Conservation (phyloP, 2,113 vertebrate species). For the Charina bottae region DNA sequence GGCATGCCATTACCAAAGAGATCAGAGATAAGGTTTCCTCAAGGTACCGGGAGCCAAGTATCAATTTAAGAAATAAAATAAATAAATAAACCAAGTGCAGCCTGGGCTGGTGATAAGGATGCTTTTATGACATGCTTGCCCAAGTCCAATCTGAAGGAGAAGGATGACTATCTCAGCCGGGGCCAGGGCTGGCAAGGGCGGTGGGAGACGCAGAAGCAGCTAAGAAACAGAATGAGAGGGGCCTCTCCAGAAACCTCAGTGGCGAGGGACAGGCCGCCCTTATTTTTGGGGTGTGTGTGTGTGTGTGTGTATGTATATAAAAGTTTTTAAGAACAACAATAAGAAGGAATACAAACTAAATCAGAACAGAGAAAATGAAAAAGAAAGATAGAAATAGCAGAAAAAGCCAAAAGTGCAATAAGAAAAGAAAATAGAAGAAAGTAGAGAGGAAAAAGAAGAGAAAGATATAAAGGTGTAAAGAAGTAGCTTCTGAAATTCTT, state of each 20-base stretch:
- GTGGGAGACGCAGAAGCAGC: no score
- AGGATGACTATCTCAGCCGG: constrained; percentile 7
- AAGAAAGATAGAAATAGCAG: no score
- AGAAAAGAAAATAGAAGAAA: no score
- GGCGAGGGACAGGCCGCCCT: neutral
- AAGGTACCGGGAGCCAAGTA: constrained; percentile 43
- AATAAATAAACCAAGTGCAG: constrained; percentile 29
- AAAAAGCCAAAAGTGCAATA: no score
- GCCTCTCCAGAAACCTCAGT: neutral
- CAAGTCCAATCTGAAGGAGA: neutral
- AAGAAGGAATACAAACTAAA: no score
- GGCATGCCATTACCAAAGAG: constrained; percentile 75
- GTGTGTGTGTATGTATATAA: neutral
- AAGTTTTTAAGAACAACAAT: no score
- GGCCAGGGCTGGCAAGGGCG: neutral
- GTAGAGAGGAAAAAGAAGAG: no score
- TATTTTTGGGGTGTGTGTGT: neutral
- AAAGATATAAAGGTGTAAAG: no score
- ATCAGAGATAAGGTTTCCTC: constrained; percentile 70
- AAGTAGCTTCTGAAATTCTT: no score
- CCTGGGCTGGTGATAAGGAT: constrained; percentile 45
- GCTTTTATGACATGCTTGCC: neutral
- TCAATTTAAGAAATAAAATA: constrained; percentile 56
- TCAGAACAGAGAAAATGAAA: no score
- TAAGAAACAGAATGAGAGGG: neutral